A percentile compares a stretch with the other conserved stretches of the same genome.
These are phyloP conservation scores for Gryllus longicercus DNA, from an alignment of 2,888 invertebrate species.

Conservation along the genomic window DNA sequence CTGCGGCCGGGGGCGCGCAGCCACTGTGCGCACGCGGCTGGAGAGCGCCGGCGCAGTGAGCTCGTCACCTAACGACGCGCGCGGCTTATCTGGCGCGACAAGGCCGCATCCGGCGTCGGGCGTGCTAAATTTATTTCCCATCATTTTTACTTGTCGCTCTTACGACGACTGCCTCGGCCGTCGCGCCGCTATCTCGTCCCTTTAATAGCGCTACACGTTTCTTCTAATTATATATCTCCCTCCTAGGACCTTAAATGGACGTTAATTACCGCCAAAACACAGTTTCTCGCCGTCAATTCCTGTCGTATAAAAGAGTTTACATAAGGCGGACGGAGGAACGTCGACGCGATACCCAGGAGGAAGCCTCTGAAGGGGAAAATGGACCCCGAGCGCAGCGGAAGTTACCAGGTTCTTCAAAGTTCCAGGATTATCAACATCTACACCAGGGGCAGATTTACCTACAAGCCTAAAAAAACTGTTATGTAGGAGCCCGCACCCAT, in stretches of 20 bases:
- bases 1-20: too few relatives aligned
- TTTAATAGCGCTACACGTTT: background rate
- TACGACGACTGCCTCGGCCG: background rate
- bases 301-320: background rate
- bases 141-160: background rate
- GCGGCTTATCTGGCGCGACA: too few relatives aligned
- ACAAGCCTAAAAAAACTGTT: too few relatives aligned
- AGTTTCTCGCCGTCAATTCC: background rate
- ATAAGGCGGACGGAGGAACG: background rate
- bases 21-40: too few relatives aligned
- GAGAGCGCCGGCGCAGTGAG: too few relatives aligned
- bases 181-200: background rate
- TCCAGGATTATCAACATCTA: too few relatives aligned
- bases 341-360: background rate
- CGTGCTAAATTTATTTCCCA: conserved; percentile 17
- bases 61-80: too few relatives aligned
- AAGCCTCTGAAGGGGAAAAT: too few relatives aligned
- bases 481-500: too few relatives aligned
- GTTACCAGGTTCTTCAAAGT: too few relatives aligned
- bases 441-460: too few relatives aligned
- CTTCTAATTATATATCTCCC: background rate
- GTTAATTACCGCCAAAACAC: conserved; percentile 17
- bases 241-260: background rate
- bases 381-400: too few relatives aligned
- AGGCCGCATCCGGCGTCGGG: background rate